Conservation (phyloP, 2,888 invertebrate species). For the Tyria jacobaeae region DNA sequence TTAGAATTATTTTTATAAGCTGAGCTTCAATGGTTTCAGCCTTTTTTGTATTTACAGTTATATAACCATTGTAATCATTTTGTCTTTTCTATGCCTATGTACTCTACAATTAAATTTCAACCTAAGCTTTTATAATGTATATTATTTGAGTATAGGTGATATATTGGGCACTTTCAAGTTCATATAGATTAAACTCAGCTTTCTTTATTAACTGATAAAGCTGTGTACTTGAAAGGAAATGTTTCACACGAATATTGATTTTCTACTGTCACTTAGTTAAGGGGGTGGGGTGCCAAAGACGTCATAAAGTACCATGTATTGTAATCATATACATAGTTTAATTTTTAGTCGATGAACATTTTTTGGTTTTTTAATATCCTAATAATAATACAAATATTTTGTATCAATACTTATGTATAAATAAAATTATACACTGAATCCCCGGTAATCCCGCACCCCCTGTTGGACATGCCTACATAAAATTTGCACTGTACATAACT, state of each 20-base stretch:
- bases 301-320: constrained; percentile 40
- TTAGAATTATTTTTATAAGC: constrained; percentile 27
- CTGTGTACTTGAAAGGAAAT: constrained; percentile 21
- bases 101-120: background rate
- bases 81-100: background rate
- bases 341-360: background rate
- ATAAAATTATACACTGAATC: no score
- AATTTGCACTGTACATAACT: no score
- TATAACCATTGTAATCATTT: background rate
- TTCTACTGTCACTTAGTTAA: constrained; percentile 65
- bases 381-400: background rate
- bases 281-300: constrained; percentile 60
- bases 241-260: constrained; percentile 64
- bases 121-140: background rate
- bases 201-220: background rate
- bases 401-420: no score
- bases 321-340: background rate
- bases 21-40: background rate
- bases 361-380: background rate
- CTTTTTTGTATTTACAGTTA: background rate
- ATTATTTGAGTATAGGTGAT: background rate
- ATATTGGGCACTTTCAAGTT: background rate
- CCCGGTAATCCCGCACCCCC: no score
- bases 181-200: background rate
- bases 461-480: no score